These are phyloP conservation scores for Agraylea sexmaculata DNA, from an alignment of 1,140 invertebrate genomes.

Conservation along the genomic window DNA sequence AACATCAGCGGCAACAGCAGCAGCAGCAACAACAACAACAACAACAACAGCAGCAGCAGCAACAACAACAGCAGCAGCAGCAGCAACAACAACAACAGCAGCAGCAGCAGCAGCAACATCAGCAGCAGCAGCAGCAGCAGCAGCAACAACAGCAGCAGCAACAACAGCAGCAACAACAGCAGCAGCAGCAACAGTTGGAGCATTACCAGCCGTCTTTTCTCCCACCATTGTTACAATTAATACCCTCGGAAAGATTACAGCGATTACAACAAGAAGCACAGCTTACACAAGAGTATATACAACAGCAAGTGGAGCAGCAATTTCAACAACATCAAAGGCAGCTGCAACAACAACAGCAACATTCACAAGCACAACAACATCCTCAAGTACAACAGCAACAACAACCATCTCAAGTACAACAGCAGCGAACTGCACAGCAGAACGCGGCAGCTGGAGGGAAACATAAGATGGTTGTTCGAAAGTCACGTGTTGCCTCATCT, in stretches of 20 bases:
- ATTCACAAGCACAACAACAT: conserved; percentile 28
- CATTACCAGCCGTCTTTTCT: conserved; percentile 29
- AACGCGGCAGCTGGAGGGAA: no score
- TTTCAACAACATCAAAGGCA: conserved; percentile 11
- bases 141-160: conserved; percentile 31
- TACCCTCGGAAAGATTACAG: no score
- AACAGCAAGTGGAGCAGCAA: conserved; percentile 16
- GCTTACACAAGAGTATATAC: conserved; percentile 24
- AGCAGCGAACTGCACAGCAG: conserved; percentile 7
- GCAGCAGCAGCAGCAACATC: conserved; percentile 26
- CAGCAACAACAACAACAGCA: conserved; percentile 33
- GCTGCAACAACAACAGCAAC: conserved; percentile 28
- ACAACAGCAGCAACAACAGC: conserved; percentile 15
- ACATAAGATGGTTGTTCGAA: conserved; percentile 19
- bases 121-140: conserved; percentile 34
- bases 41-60: conserved; percentile 35
- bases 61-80: conserved; percentile 33
- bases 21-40: conserved; percentile 28
- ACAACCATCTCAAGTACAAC: conserved; percentile 6
- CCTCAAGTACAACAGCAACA: conserved; percentile 25
- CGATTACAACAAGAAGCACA: no score
- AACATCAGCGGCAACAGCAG: conserved; percentile 27
- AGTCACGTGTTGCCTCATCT: conserved; percentile 11
- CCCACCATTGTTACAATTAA: no score
- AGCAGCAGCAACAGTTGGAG: conserved; percentile 25